Base-by-base conservation (phyloP, 2,797 vertebrate species). In the Amniataba percoides region DNA sequence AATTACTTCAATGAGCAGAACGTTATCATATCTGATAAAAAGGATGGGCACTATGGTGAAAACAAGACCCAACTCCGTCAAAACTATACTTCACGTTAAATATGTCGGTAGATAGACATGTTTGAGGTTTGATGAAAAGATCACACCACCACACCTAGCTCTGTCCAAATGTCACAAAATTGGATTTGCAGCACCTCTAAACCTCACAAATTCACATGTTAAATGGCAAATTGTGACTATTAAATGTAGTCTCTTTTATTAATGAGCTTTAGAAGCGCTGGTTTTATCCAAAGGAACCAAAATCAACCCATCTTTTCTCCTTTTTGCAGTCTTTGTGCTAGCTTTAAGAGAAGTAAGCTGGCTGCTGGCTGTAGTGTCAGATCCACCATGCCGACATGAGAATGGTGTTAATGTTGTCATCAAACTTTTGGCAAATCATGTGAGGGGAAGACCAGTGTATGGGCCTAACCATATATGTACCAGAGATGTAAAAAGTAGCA, bases 371-470 rank as follows among this genome's bases (percentile, higher is more conserved):
- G 12, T 13, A 34, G 34, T n/a, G 53, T 43, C 31, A 21, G 27
- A 57, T 74, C 46, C 45, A 53, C 45, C 0, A 0, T 25, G 15
- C 10, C 34, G 15, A 52, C 45, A 42, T 36, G 39, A 65, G 21
- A 21, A 16, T 36, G 4, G 8, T 25, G 39, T 61, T 43, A 42
- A 39, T 73, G 48, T 31, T 61, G 58, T 74, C 51, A 43, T 72
- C 36, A 34, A 15, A 40, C 66, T 31, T 55, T 71, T 63, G 57
- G 42, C 66, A 61, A 57, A 45, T 70, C 61, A 63, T 57, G 59
- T 67, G 52, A 60, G 39, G 19, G 40, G 25, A 45, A 57, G 39
- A 60, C 59, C 27, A 27, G 64, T 49, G 67, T 60, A 16, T 34
- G 40, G 59, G 5, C 27, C 63, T 10, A 18, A 43, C 10, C 40